A percentile compares a stretch with the other conserved stretches of the same genome.
Evolutionary conservation across 2,113 vertebrate genomes (phyloP).

Genomic region (Nothoprocta perdicaria): DNA sequence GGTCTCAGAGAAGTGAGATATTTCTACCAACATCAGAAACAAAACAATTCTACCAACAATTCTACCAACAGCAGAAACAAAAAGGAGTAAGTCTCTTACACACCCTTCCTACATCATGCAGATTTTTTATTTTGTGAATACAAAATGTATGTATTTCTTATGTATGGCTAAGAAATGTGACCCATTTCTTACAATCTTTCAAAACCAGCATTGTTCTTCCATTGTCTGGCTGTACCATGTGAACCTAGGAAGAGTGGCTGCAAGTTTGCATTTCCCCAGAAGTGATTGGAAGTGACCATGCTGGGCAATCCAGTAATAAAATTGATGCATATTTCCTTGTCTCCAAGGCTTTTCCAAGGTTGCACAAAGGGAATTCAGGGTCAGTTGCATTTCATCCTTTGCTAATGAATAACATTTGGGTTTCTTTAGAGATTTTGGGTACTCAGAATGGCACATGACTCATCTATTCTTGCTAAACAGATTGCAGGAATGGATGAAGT

Average conservation of each 20-base stretch:
- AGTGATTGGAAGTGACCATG: neutral
- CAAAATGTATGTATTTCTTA: neutral
- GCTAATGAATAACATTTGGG: neutral
- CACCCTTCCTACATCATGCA: neutral
- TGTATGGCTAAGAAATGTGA: neutral
- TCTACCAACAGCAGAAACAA: neutral
- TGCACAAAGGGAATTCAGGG: neutral
- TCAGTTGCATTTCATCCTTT: constrained; percentile 6
- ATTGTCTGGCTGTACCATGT: neutral
- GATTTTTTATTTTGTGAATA: neutral
- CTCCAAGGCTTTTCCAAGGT: neutral
- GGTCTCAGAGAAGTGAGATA: neutral
- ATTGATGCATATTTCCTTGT: neutral
- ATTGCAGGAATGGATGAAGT: constrained; percentile 24
- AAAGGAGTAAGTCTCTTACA: neutral
- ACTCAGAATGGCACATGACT: neutral
- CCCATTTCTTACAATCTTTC: neutral
- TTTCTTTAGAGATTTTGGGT: neutral
- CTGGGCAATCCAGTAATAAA: neutral
- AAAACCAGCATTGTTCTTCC: neutral
- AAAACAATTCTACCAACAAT: neutral
- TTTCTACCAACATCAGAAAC: neutral
- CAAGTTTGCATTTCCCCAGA: neutral
- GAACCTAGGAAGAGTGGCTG: neutral
- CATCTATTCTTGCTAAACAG: neutral